phyloP scores from a whole-genome alignment of 2,888 invertebrate species.

The Stenodera caucasica region DNA sequence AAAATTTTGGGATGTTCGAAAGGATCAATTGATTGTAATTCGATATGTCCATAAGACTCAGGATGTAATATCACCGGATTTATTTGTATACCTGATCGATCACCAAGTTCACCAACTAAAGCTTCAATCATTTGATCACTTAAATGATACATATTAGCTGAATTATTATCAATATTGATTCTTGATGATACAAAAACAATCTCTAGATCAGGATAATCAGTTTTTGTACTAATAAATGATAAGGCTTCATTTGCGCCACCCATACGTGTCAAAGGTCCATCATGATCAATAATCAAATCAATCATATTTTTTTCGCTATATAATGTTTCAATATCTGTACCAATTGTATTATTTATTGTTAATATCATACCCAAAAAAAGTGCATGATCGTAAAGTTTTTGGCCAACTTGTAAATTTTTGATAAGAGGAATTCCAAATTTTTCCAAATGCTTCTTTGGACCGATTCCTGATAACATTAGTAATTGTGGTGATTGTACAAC shows the following conservation, averaged over 20 bases:
- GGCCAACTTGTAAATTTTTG: conserved; percentile 68
- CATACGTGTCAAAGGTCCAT: no score
- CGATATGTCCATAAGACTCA: no score
- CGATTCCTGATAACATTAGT: conserved; percentile 77
- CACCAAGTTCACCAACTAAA: conserved; percentile 26
- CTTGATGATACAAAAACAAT: conserved; percentile 3
- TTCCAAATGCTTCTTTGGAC: conserved; percentile 64
- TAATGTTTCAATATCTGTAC: background rate
- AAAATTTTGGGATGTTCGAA: conserved; percentile 72
- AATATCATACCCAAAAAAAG: conserved; percentile 57
- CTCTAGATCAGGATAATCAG: no score
- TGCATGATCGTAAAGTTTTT: conserved; percentile 64
- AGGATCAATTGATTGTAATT: conserved; percentile 71
- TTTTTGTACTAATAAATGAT: background rate
- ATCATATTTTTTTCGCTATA: no score
- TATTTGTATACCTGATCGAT: conserved; percentile 55
- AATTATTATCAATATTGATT: conserved; percentile 60
- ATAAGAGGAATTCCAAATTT: conserved; percentile 62
- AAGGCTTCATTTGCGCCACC: no score
- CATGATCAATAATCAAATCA: no score
- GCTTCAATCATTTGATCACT: conserved; percentile 43
- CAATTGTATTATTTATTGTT: conserved; percentile 26
- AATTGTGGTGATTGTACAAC: conserved; percentile 88
- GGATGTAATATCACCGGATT: conserved; percentile 63
- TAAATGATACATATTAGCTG: conserved; percentile 32